A percentile compares a stretch with the other conserved stretches of the same genome.
These are phyloP conservation scores for Phocides pigmalion DNA, from an alignment of 1,140 invertebrate genomes.

Conservation along the genomic window DNA sequence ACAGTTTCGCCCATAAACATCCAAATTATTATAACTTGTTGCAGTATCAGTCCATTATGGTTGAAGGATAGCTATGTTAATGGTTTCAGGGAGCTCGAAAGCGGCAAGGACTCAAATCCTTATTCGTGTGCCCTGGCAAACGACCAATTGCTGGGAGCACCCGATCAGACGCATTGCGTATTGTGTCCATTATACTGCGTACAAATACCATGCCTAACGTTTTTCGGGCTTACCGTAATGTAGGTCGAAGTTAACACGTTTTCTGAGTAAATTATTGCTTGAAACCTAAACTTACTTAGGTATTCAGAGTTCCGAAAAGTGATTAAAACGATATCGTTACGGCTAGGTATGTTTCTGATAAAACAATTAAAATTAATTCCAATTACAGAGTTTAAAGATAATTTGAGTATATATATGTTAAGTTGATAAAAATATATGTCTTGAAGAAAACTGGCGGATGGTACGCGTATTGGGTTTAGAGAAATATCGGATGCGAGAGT, in stretches of 20 bases:
- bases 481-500: too few relatives aligned
- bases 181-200: neutral
- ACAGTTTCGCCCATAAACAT: neutral
- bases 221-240: neutral
- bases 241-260: neutral
- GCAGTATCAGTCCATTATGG: slow-evolving; percentile 3
- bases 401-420: too few relatives aligned
- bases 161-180: slow-evolving; percentile 13
- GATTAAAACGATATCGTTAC: too few relatives aligned
- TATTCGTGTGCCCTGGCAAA: neutral
- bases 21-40: slow-evolving; percentile 7
- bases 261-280: neutral
- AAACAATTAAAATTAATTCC: too few relatives aligned
- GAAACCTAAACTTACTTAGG: too few relatives aligned
- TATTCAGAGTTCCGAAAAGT: too few relatives aligned
- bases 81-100: neutral
- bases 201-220: neutral
- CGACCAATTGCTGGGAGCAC: neutral
- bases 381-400: too few relatives aligned
- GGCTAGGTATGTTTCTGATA: too few relatives aligned
- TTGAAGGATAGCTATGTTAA: slow-evolving; percentile 1
- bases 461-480: too few relatives aligned
- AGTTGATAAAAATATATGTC: too few relatives aligned
- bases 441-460: too few relatives aligned
- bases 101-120: neutral